Evolutionary conservation across 1,140 invertebrate species (phyloP), one percentile per base, ranked within the genome.

Genomic region (Drosophila nasuta): DNA sequence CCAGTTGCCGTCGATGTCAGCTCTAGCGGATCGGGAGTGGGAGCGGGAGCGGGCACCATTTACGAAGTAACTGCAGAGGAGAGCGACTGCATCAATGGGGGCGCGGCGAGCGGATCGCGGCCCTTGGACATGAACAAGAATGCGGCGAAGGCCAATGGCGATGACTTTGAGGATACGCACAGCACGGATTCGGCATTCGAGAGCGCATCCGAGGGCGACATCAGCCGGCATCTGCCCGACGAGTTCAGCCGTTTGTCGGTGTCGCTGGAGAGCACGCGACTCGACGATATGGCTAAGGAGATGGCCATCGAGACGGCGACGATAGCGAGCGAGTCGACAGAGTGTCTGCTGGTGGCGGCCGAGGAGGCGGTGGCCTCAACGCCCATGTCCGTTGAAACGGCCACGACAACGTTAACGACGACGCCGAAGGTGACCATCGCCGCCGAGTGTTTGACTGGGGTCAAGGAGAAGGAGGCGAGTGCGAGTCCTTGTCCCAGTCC

Each of bases 111-210:
- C 13, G 81, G 81, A 0, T 81, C 83, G 5, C 75, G 86, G 5
- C 86, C 85, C 3, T 28, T 91, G 35, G 91, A 92, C 30, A 83
- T 92, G 11, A 92, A 92, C 38, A 90, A 92, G 33, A 92, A 92
- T 43, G 80, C 15, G 10, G 80, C 15, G 10, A 65, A 56, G 10
- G 35, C 82, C 25, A 81, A 52, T 13, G 79, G 43, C 4, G 91
- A 92, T 33, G 91, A 92, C 35, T 92, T 82, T 25, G 91, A 92
- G 69, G 91, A 92, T 60, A 92, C 91, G 51, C 91, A 92, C 69
- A 92, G 91, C 72, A 92, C 86, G n/a, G 91, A 92, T 69, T 92
- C 91, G 57, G 91, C 91, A 28, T 92, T 92, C 15, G 91, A 92
- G 67, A 92, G 91, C 54, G 88, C 91, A 3, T 92, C 91, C 1